Percentiles rank a stretch among this genome's conserved stretches.
phyloP scores from a whole-genome alignment of 92 coral and sea anemone species.

The Heliopora coerulea region DNA sequence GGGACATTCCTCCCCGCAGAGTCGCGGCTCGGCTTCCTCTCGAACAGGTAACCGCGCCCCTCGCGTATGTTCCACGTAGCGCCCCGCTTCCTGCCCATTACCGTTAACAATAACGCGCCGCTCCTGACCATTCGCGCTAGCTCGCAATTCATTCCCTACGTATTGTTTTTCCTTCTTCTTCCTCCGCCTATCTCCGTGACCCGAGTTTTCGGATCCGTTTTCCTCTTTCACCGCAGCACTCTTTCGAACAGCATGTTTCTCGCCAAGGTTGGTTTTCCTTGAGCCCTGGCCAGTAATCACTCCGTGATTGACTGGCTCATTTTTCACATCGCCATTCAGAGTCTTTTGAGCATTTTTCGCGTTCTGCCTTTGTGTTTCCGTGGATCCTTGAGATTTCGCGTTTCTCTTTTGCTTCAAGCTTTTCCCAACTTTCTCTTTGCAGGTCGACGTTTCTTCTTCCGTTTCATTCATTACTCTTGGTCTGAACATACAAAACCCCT shows the following conservation, averaged over 20 bases:
- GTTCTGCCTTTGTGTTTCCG: slow-evolving; percentile 36
- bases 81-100: slow-evolving; percentile 11
- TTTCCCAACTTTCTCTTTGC: slow-evolving; percentile 37
- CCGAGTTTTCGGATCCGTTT: slow-evolving; percentile 8
- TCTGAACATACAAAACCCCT: slow-evolving; percentile 24
- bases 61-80: slow-evolving; percentile 38
- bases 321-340: slow-evolving; percentile 36
- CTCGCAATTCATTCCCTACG: not conserved
- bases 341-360: slow-evolving; percentile 44
- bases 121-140: slow-evolving; percentile 30
- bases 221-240: slow-evolving; percentile 3
- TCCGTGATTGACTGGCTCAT: slow-evolving; percentile 17
- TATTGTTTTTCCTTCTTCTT: slow-evolving; percentile 6
- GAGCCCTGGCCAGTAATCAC: not conserved
- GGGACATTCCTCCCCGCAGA: slow-evolving; percentile 37
- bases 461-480: slow-evolving; percentile 16
- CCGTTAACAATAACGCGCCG: slow-evolving; percentile 36
- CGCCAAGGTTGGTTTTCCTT: not conserved
- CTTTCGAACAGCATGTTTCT: not conserved
- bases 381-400: slow-evolving; percentile 37
- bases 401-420: slow-evolving; percentile 39
- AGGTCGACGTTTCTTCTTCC: slow-evolving; percentile 29
- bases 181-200: slow-evolving; percentile 18
- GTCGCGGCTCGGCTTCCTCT: slow-evolving; percentile 37
- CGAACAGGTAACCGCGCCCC: slow-evolving; percentile 35